Evolutionary conservation across 1,140 invertebrate genomes (phyloP).

Genomic region (Drosophila mayri): DNA sequence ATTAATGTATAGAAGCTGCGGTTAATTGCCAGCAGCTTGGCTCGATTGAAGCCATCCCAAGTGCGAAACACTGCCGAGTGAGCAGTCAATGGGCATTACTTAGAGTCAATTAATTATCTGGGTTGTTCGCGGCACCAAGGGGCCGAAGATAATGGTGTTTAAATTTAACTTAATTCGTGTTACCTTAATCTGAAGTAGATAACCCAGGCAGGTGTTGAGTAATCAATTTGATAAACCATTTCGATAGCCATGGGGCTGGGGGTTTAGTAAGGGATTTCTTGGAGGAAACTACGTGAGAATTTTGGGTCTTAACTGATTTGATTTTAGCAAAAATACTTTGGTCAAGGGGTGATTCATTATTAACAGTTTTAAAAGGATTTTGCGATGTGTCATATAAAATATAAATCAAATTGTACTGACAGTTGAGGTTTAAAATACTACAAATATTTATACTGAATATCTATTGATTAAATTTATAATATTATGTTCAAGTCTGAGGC

Average conservation of each 20-base stretch:
- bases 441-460: no score
- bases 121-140: background rate
- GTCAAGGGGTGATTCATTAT: background rate
- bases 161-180: slow-evolving; percentile 3
- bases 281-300: background rate
- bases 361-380: background rate
- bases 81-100: slow-evolving; percentile 23
- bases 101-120: slow-evolving; percentile 36
- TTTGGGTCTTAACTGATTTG: background rate
- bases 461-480: no score
- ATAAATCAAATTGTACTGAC: no score
- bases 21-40: slow-evolving; percentile 38
- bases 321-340: background rate
- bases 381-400: no score
- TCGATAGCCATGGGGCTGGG: background rate
- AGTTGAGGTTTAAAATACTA: no score
- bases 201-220: slow-evolving; percentile 1
- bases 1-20: slow-evolving; percentile 69
- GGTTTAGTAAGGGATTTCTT: background rate
- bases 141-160: background rate
- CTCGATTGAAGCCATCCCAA: slow-evolving; percentile 30
- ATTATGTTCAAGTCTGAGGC: no score
- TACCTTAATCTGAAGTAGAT: slow-evolving; percentile 9
- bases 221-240: slow-evolving; percentile 13
- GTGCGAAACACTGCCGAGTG: slow-evolving; percentile 19